These are phyloP conservation scores for Syngnathus floridae DNA, from an alignment of 2,113 vertebrate species.

Conservation along the genomic window DNA sequence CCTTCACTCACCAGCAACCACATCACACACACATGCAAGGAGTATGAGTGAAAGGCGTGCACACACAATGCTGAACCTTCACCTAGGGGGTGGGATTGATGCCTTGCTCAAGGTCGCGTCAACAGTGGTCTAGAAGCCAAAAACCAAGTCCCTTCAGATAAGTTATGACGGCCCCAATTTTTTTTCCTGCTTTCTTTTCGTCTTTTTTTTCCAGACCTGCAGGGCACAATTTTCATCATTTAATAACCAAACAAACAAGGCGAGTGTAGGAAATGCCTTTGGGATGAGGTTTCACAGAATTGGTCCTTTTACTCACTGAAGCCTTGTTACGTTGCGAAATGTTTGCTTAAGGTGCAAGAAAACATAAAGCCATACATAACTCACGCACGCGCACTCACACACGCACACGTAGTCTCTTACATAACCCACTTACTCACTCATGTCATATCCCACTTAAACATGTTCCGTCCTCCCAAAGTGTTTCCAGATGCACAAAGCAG, in stretches of 20 bases:
- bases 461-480: background rate
- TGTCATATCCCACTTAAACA: constrained; percentile 15
- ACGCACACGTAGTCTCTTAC: constrained; percentile 21
- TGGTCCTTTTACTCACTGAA: background rate
- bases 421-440: constrained; percentile 31
- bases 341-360: constrained; percentile 20
- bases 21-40: background rate
- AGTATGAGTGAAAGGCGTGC: no score
- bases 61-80: no score
- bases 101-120: background rate
- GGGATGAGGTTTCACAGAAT: constrained; percentile 19
- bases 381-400: constrained; percentile 4
- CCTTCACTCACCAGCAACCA: background rate
- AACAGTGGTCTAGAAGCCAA: background rate
- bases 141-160: background rate
- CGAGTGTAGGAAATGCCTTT: constrained; percentile 46
- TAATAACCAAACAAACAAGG: constrained; percentile 28
- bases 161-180: background rate
- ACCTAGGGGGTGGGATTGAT: background rate
- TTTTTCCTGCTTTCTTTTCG: background rate
- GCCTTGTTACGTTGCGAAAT: background rate
- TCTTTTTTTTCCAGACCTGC: background rate
- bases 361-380: constrained; percentile 11
- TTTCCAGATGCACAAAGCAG: constrained; percentile 5
- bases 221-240: constrained; percentile 22